A percentile compares a stretch with the other conserved stretches of the same genome.
These are phyloP conservation scores for Oncorhynchus keta DNA, from an alignment of 2,113 vertebrate species.

Conservation along the genomic window DNA sequence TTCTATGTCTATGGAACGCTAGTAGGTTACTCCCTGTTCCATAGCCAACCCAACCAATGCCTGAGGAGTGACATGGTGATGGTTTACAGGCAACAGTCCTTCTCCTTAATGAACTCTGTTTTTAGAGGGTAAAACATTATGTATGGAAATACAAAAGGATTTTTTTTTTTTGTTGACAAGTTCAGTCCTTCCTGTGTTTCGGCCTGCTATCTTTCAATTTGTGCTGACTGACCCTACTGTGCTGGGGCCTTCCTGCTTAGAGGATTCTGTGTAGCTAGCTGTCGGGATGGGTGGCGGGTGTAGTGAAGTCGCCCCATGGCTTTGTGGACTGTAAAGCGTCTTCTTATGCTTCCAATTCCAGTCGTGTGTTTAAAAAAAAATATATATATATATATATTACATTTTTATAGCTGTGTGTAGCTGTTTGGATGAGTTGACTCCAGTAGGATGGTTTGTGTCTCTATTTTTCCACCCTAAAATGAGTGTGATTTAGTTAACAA, in stretches of 20 bases:
- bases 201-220: conserved; percentile 37
- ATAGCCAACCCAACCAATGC: conserved; percentile 63
- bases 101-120: conserved; percentile 41
- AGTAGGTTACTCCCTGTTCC: conserved; percentile 73
- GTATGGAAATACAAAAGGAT: no score
- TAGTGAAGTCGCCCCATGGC: conserved; percentile 15
- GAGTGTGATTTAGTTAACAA: conserved; percentile 5
- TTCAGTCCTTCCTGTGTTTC: conserved; percentile 34
- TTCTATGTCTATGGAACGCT: conserved; percentile 24
- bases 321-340: conserved; percentile 14
- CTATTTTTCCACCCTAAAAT: background rate
- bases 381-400: background rate
- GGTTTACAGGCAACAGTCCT: conserved; percentile 37
- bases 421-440: conserved; percentile 39
- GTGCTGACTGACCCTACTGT: conserved; percentile 15
- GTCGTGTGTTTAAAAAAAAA: background rate
- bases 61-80: conserved; percentile 48
- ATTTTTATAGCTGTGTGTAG: background rate
- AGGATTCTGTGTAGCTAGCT: conserved; percentile 43
- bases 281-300: conserved; percentile 28
- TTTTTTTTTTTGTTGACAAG: no score
- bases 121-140: conserved; percentile 17
- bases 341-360: conserved; percentile 19
- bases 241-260: background rate
- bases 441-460: background rate